Percentiles rank a stretch among this genome's conserved stretches.
Evolutionary conservation across 2,797 vertebrate genomes (phyloP).

Genomic region (Micromesistius poutassou): DNA sequence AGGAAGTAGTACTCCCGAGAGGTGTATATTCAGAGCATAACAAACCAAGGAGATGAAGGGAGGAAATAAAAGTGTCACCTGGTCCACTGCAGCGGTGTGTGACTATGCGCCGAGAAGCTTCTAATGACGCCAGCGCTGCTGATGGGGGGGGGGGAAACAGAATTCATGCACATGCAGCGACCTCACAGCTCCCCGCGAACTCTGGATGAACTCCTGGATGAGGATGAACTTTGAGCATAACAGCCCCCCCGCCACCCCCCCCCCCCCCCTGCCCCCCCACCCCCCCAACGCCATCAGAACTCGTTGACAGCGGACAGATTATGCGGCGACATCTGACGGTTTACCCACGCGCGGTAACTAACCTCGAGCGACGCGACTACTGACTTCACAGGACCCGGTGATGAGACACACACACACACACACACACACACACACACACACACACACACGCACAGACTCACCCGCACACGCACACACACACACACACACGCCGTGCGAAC

Average conservation of each 20-base stretch:
- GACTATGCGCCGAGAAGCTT: slow-evolving; percentile 55
- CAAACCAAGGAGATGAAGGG: slow-evolving; percentile 20
- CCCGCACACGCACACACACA: slow-evolving; percentile 6
- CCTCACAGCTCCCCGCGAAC: slow-evolving; percentile 17
- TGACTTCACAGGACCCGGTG: no score
- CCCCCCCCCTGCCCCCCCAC: no score
- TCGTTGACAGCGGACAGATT: neutral
- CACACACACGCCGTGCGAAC: neutral
- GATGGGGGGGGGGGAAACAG: slow-evolving; percentile 38
- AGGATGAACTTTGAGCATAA: neutral
- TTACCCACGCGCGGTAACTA: neutral
- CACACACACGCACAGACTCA: neutral
- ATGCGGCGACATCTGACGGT: neutral
- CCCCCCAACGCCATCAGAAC: neutral
- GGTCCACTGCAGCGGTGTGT: slow-evolving; percentile 56
- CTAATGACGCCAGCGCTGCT: slow-evolving; percentile 55
- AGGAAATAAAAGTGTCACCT: slow-evolving; percentile 48
- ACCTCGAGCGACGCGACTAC: neutral
- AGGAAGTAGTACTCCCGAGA: neutral
- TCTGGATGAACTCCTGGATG: neutral
- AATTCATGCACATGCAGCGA: slow-evolving; percentile 56
- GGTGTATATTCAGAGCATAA: slow-evolving; percentile 15
- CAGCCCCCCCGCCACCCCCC: neutral
- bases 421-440: neutral
- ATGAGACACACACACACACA: neutral